phyloP scores from a whole-genome alignment of 1,140 invertebrate genomes.

The Pentalonia nigronervosa region DNA sequence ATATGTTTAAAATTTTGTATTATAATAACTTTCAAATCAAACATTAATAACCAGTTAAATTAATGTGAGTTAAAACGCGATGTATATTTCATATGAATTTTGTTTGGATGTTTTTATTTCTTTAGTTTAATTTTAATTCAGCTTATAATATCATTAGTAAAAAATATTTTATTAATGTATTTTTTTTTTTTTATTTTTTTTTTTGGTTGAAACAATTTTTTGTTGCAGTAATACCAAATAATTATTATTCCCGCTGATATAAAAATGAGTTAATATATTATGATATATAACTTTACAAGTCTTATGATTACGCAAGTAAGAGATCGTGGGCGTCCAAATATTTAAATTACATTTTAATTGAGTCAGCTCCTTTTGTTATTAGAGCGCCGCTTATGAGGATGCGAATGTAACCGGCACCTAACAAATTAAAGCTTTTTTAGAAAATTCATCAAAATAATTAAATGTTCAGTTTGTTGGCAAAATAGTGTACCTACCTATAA shows the following conservation, averaged over 20 bases:
- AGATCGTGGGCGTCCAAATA: not conserved
- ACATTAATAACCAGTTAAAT: not conserved
- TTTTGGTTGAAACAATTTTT: not conserved
- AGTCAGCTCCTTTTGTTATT: not conserved
- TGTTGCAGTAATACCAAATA: not conserved
- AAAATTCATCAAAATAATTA: constrained; percentile 12
- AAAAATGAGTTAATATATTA: not conserved
- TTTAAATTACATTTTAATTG: constrained; percentile 52
- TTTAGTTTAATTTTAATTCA: not conserved
- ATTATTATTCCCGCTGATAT: not conserved
- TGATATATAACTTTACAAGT: not conserved
- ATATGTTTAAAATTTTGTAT: not conserved
- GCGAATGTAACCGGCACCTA: not conserved
- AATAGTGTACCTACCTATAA: not conserved
- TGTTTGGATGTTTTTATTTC: not conserved
- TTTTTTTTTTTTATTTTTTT: too few species aligned
- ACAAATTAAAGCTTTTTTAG: constrained; percentile 14
- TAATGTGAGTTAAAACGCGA: not conserved
- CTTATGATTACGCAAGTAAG: not conserved
- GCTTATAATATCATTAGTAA: not conserved
- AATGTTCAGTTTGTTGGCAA: not conserved
- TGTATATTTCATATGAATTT: not conserved
- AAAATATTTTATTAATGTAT: not conserved
- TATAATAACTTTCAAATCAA: not conserved
- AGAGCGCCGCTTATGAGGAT: not conserved